Percentiles rank a stretch among this genome's conserved stretches.
Conservation (phyloP, 2,797 vertebrate species). For the Prunella strophiata region DNA sequence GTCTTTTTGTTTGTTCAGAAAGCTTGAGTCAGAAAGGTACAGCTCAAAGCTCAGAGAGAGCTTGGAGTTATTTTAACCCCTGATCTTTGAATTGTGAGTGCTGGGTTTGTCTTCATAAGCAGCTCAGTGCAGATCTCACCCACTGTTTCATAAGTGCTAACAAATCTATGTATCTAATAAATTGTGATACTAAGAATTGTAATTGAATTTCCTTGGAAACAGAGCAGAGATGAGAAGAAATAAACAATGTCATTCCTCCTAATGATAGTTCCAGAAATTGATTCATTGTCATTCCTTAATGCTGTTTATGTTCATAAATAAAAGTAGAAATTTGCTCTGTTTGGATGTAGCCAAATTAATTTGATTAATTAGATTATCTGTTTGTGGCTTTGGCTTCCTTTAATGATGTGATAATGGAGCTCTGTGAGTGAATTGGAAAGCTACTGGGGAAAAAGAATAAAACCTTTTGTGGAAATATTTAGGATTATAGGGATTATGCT, state of each 20-base stretch:
- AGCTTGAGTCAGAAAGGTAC: background rate
- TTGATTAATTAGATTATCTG: constrained; percentile 51
- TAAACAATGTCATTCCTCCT: background rate
- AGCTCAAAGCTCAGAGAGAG: background rate
- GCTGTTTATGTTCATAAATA: background rate
- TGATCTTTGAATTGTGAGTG: background rate
- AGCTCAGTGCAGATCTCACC: background rate
- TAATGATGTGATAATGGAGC: constrained; percentile 56
- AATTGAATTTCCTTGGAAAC: background rate
- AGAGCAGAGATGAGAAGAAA: background rate
- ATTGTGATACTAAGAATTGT: background rate
- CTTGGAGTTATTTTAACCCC: background rate
- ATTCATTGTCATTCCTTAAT: background rate
- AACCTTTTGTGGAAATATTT: constrained; percentile 44
- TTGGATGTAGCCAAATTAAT: constrained; percentile 46
- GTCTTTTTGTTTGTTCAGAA: background rate
- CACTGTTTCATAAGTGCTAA: background rate
- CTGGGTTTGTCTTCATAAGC: background rate
- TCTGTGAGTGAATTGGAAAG: constrained; percentile 58
- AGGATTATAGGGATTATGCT: constrained; percentile 67
- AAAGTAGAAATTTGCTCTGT: constrained; percentile 1
- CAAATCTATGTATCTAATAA: background rate
- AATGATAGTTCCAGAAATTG: background rate
- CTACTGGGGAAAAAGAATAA: constrained; percentile 44
- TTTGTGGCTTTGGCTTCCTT: constrained; percentile 44